Evolutionary conservation across 92 coral and sea anemone species (phyloP), one percentile per base, ranked within the genome.

Genomic region (Meandrina meandrites): DNA sequence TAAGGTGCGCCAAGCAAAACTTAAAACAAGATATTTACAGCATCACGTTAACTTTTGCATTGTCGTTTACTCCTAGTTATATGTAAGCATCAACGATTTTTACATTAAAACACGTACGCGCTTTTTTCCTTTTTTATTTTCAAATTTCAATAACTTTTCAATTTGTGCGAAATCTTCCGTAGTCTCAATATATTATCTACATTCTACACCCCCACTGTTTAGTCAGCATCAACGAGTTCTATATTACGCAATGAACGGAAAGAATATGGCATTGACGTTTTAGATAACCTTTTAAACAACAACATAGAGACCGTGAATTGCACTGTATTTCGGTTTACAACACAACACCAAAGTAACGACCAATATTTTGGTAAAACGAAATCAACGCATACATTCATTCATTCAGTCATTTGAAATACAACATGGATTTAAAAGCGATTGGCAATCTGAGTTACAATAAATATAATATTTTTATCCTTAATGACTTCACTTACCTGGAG

Each of bases 401-500:
- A 17, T 30, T 3, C n/a, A 51, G 2, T 5, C 15, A 12, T n/a
- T 18, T 74, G 8, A 40, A 74, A 14, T 24, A 28, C 42, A 74
- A 40, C 47, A 21, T 79, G 70, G 8, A 79, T 54, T 6, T 35
- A 35, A 79, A 57, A 7, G 13, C 42, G 35, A 79, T 62, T 56
- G 66, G 30, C 30, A 58, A 57, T 34, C 50, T 21, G 54, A 34
- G n/a, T 18, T 21, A 79, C 35, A 58, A 24, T 28, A 6, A 50
- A 5, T 13, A 12, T 18, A n/a, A 21, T 16, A 18, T 79, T 79
- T 11, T 8, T 17, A 5, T 28, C 24, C 19, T n/a, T 40, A 54
- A 21, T 14, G 8, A 19, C 35, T 14, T 53, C 7, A 40, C 92
- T 73, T 57, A 89, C 94, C 91, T 86, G 79, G 6, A 89, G 75